Percentiles rank a stretch among this genome's conserved stretches.
phyloP scores from a whole-genome alignment of 2,888 invertebrate genomes.

The Rhynchonema sp. region DNA sequence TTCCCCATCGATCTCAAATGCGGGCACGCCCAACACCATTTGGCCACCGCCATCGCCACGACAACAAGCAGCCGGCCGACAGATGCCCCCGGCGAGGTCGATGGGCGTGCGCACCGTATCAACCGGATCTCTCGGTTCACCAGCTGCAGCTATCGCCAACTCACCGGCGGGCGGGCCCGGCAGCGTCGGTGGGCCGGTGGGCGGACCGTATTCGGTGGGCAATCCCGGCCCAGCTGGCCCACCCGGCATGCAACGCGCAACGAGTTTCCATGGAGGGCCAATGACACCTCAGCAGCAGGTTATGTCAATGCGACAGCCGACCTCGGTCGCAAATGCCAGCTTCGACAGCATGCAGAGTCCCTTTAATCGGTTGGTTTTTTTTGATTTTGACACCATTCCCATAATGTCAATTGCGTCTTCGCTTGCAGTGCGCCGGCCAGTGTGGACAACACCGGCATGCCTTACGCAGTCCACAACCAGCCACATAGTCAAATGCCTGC shows the following conservation, averaged over 20 bases:
- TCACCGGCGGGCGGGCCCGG: not conserved
- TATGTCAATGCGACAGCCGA: not conserved
- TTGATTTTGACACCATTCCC: not conserved
- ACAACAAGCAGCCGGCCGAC: not conserved
- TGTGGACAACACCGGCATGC: not conserved
- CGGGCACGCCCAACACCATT: not conserved
- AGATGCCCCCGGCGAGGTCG: not conserved
- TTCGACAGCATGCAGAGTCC: not conserved
- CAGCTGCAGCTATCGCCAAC: not conserved
- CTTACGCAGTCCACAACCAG: too few species aligned
- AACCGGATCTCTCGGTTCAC: not conserved
- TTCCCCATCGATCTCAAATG: too few species aligned
- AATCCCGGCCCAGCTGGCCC: too few species aligned
- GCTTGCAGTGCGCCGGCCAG: not conserved
- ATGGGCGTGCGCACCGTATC: not conserved
- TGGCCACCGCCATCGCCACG: not conserved
- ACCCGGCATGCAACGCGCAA: not conserved
- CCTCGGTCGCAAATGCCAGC: not conserved
- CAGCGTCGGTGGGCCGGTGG: not conserved
- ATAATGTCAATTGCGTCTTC: too few species aligned
- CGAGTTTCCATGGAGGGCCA: not conserved
- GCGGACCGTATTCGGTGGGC: not conserved
- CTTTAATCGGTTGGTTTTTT: not conserved
- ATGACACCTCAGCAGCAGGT: not conserved
- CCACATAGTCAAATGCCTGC: too few species aligned